phyloP scores from a whole-genome alignment of 2,888 invertebrate genomes.

The Hyles lineata region DNA sequence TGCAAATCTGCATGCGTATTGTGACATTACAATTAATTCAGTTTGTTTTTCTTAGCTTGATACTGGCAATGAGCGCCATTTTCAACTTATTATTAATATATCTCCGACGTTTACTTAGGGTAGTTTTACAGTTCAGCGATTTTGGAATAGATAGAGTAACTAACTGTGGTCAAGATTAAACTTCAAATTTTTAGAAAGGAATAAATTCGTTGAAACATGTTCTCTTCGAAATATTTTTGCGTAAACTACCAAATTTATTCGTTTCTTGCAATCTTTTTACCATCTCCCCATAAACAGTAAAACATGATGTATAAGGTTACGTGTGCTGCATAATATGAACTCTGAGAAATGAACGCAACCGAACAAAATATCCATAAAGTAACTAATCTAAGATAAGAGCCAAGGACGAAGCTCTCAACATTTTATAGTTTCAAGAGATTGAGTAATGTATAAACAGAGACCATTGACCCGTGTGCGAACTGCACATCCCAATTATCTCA shows the following conservation, averaged over 20 bases:
- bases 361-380: background rate
- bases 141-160: too few species aligned
- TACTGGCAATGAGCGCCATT: background rate
- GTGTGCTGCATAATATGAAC: conserved; percentile 3
- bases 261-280: background rate
- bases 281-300: background rate
- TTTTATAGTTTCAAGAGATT: conserved; percentile 29
- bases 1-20: conserved; percentile 40
- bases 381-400: background rate
- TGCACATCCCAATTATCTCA: conserved; percentile 68
- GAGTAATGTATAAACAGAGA: conserved; percentile 46
- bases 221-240: background rate
- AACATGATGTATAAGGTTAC: conserved; percentile 1
- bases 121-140: too few species aligned
- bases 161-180: too few species aligned
- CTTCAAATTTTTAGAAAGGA: background rate
- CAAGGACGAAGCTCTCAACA: background rate
- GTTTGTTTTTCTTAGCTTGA: background rate
- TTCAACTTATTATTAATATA: background rate
- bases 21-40: background rate
- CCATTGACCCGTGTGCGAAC: conserved; percentile 49
- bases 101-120: too few species aligned
- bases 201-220: background rate
- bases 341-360: background rate
- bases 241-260: background rate